Evolutionary conservation across 2,888 invertebrate species (phyloP).

Genomic region (Zonitis immaculata): DNA sequence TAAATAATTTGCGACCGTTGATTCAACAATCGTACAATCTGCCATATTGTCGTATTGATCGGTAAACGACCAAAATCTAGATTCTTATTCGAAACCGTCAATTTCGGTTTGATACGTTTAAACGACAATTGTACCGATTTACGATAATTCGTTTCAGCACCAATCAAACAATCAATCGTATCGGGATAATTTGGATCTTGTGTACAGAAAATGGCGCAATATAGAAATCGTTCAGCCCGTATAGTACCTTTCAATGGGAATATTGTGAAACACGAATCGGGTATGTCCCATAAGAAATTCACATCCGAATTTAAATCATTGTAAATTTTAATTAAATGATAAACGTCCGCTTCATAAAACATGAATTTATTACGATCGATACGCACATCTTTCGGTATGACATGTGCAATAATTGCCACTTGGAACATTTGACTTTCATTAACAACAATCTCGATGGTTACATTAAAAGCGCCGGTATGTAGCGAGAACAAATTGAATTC

Average conservation of each 20-base stretch:
- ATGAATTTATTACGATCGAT: conserved; percentile 6
- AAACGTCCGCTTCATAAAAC: conserved; percentile 36
- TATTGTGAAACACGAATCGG: conserved; percentile 50
- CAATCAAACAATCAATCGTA: conserved; percentile 37
- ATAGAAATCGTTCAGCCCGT: conserved; percentile 51
- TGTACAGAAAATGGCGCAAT: conserved; percentile 47
- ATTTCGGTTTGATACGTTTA: conserved; percentile 6
- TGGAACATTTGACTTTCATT: conserved; percentile 48
- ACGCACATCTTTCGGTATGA: conserved; percentile 42
- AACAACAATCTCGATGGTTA: conserved; percentile 44
- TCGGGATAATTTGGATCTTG: conserved; percentile 29
- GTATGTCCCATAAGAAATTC: conserved; percentile 52
- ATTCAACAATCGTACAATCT: background rate
- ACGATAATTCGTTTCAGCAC: conserved; percentile 39
- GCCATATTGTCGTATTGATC: background rate
- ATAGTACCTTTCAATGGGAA: conserved; percentile 53
- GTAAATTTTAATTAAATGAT: conserved; percentile 51
- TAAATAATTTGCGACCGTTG: background rate
- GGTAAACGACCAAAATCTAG: background rate
- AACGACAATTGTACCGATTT: conserved; percentile 24
- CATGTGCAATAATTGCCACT: conserved; percentile 45
- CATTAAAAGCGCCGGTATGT: conserved; percentile 38
- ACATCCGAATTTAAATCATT: conserved; percentile 55
- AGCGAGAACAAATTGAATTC: conserved; percentile 33
- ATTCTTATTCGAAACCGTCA: background rate